Conservation (phyloP, 1,140 invertebrate genomes). For the Dendroctonus ponderosae region DNA sequence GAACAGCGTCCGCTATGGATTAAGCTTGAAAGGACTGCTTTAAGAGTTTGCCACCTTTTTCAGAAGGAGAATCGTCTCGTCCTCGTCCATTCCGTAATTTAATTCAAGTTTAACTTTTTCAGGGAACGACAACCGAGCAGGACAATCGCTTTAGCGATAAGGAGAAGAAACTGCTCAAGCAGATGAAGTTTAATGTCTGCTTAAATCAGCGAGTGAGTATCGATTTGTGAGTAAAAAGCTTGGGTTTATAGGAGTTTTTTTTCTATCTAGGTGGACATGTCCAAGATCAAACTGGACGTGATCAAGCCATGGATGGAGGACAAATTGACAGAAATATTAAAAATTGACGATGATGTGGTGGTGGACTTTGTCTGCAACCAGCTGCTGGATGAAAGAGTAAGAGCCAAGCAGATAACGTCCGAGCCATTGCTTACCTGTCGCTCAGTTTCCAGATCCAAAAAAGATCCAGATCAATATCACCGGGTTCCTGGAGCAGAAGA, state of each 20-base stretch:
- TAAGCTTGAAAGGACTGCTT: too few relatives aligned
- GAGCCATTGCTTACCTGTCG: too few relatives aligned
- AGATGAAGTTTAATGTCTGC: conserved; percentile 96
- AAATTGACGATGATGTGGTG: conserved; percentile 97
- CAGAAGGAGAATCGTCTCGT: too few relatives aligned
- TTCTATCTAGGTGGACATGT: conserved; percentile 88
- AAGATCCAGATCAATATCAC: conserved; percentile 99
- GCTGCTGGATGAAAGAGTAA: conserved; percentile 84
- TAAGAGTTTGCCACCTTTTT: too few relatives aligned
- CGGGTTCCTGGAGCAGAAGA: conserved; percentile 97
- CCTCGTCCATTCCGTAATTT: too few relatives aligned
- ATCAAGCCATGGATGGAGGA: conserved; percentile 99
- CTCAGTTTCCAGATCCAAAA: conserved; percentile 89
- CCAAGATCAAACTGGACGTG: conserved; percentile 95
- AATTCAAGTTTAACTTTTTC: not conserved
- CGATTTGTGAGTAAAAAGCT: conserved; percentile 8
- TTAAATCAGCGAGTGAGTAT: conserved; percentile 78
- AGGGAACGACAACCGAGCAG: conserved; percentile 98
- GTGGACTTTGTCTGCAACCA: conserved; percentile 99
- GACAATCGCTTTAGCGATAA: conserved; percentile 99
- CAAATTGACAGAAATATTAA: conserved; percentile 91
- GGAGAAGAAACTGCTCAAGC: conserved; percentile 97
- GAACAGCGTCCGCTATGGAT: too few relatives aligned
- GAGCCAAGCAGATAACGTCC: not conserved
- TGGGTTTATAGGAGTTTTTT: not conserved